A percentile compares a stretch with the other conserved stretches of the same genome.
Evolutionary conservation across 1,140 invertebrate genomes (phyloP).

Genomic region (Drosophila nigrodunni): DNA sequence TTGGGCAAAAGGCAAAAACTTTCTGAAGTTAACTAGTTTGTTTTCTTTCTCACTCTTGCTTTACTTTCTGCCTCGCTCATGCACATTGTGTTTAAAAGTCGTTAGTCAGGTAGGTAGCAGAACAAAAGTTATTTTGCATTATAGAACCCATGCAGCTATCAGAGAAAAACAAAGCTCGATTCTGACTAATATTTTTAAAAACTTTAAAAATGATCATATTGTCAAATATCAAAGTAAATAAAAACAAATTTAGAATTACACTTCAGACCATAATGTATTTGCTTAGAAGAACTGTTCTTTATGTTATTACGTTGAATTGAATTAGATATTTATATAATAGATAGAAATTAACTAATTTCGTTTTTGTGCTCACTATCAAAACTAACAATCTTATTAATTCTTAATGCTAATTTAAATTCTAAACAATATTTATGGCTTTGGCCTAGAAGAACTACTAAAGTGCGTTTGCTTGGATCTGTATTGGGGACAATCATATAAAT

Average conservation of each 20-base stretch:
- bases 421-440: neutral
- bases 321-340: too few relatives aligned
- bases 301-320: too few relatives aligned
- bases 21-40: constrained; percentile 42
- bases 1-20: constrained; percentile 41
- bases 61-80: neutral
- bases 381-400: too few relatives aligned
- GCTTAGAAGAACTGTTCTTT: too few relatives aligned
- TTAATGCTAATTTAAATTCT: too few relatives aligned
- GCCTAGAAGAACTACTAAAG: constrained; percentile 21
- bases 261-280: too few relatives aligned
- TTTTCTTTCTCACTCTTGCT: constrained; percentile 1
- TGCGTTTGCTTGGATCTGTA: constrained; percentile 15
- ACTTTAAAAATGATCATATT: too few relatives aligned
- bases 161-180: constrained; percentile 1
- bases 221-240: too few relatives aligned
- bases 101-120: neutral
- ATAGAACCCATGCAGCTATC: constrained; percentile 1
- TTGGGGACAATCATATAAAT: constrained; percentile 72
- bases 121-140: constrained; percentile 7
- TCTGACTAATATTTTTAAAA: neutral
- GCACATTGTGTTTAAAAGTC: neutral
- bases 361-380: too few relatives aligned
- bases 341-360: too few relatives aligned
- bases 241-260: too few relatives aligned